These are phyloP conservation scores for Chamaedrilus cognettii DNA, from an alignment of 2,888 invertebrate species.

Conservation along the genomic window DNA sequence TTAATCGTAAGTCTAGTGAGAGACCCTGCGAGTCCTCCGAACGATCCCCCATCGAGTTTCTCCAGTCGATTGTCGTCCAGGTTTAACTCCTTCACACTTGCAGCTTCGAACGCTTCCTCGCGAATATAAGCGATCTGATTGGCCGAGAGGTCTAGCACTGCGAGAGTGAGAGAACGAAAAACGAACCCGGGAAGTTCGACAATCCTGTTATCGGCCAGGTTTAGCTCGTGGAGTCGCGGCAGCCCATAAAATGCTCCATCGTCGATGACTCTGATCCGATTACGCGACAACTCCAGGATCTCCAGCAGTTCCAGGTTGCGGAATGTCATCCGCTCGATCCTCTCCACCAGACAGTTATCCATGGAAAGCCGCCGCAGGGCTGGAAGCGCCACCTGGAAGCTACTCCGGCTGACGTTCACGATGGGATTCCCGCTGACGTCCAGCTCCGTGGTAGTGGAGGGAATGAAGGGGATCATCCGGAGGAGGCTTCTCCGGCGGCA, in stretches of 20 bases:
- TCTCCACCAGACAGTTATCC: constrained; percentile 18
- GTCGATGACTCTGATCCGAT: constrained; percentile 21
- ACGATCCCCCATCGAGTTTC: background rate
- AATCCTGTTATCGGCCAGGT: constrained; percentile 24
- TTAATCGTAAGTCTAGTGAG: constrained; percentile 18
- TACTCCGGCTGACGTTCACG: background rate
- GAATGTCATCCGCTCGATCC: constrained; percentile 21
- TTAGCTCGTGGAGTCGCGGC: constrained; percentile 13
- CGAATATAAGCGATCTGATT: constrained; percentile 9
- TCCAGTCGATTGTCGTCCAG: constrained; percentile 17
- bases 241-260: constrained; percentile 18
- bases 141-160: constrained; percentile 5
- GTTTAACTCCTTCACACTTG: constrained; percentile 11
- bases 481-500: constrained; percentile 19
- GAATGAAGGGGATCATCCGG: constrained; percentile 17
- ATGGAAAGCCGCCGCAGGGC: constrained; percentile 20
- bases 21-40: constrained; percentile 16
- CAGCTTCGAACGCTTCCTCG: constrained; percentile 13
- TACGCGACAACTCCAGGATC: constrained; percentile 19
- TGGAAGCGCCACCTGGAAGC: too few relatives aligned
- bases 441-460: constrained; percentile 24
- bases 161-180: constrained; percentile 17
- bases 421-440: constrained; percentile 24
- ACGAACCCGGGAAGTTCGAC: constrained; percentile 10
- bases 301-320: constrained; percentile 21